Evolutionary conservation across 37 sponge, comb jelly and placozoan species (phyloP), one percentile per base, ranked within the genome.

Genomic region (Mnemiopsis leidyi): DNA sequence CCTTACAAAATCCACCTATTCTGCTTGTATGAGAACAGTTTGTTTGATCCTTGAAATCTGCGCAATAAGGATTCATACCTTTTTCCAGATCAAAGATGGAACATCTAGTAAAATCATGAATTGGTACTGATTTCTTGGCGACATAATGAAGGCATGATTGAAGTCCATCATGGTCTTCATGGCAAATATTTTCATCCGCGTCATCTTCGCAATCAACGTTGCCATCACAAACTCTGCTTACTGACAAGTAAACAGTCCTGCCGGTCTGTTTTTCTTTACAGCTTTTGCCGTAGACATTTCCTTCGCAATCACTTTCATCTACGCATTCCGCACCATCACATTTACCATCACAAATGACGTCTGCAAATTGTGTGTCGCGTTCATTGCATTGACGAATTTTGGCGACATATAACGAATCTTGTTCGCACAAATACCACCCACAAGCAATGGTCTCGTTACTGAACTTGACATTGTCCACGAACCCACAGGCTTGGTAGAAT

Each of bases 61-160:
- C 76, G 26, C 76, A 73, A 20, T 67, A 67, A 67, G 68, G 68
- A n/a, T n/a, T n/a, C n/a, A n/a, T n/a, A n/a, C n/a, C n/a, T n/a
- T n/a, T n/a, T n/a, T n/a, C n/a, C n/a, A n/a, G n/a, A n/a, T n/a
- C n/a, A n/a, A n/a, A n/a, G n/a, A n/a, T n/a, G n/a, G n/a, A n/a
- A n/a, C n/a, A n/a, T n/a, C n/a, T n/a, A n/a, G 61, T 48, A 13
- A 18, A 48, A 48, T 48, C 61, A 48, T 48, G 61, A 18, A 48
- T 48, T 5, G 61, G 61, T 18, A 48, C 61, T 18, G 61, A 18
- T 48, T 18, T 5, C 9, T 48, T 48, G 5, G 5, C 13, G 9
- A 48, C 9, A 48, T 48, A 48, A 13, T 48, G 61, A 48, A 13
- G 5, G 61, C 61, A 48, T 18, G 61, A 48, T 48, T 48, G 61